Base-by-base conservation (phyloP, 2,888 invertebrate species). In the Nomada ruficornis region DNA sequence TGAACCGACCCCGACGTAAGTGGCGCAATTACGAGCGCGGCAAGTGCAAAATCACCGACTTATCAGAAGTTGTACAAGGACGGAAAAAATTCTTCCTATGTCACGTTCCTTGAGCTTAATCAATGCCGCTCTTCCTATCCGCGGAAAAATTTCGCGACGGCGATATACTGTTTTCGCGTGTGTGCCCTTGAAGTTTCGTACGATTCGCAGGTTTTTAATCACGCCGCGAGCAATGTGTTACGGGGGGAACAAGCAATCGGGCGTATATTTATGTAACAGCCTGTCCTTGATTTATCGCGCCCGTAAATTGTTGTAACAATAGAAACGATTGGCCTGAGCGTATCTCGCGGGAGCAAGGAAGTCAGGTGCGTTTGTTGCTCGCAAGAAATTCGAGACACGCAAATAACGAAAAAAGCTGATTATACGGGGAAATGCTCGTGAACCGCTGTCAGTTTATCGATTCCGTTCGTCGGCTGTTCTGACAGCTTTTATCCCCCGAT, bases 401-500 rank as follows among this genome's bases (percentile, higher is more conserved):
- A 29, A 70, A 69, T 59, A 67, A 60, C 5, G 50, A 57, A 67
- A 59, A 57, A 50, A 15, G 54, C 36, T 57, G 42, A n/a, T 60
- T 23, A n/a, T 29, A 52, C 57, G n/a, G 36, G 15, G 13, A 18
- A 76, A 63, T 23, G 55, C 47, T 68, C 55, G 50, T 29, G 36
- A 52, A 69, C 10, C 59, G 77, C 52, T 65, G 77, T 64, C 77
- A 55, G 59, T 79, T 70, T 54, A 72, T 78, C 78, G 71, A 55
- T 42, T 67, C n/a, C 20, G 59, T 64, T 64, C 29, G 63, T 73
- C 62, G 20, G 15, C 26, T 42, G 44, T 44, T n/a, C 64, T 26
- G 57, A 52, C 71, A 71, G 68, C 67, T 54, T 80, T 75, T 71
- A 72, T 82, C 75, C 63, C 67, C 50, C 50, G 80, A 79, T 79